Evolutionary conservation across 2,113 vertebrate species (phyloP).

Genomic region (Elgaria multicarinata): DNA sequence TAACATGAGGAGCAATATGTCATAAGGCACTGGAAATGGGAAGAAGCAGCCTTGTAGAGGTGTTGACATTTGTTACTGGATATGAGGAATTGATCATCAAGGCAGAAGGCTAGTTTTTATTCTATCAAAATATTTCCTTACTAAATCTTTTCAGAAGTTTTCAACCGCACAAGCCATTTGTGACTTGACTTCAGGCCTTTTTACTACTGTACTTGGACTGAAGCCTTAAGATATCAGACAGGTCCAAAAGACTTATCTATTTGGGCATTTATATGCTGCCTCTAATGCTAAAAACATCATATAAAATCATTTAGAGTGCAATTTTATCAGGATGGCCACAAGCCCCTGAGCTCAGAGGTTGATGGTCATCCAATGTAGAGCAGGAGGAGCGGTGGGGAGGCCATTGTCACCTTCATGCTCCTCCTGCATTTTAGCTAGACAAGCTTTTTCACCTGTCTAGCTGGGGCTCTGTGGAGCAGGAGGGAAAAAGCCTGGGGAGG

Average conservation of each 20-base stretch:
- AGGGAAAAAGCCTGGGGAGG: too few species aligned
- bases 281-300: too few species aligned
- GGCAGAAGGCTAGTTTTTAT: conserved; percentile 1
- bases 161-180: neutral
- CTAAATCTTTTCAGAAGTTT: conserved; percentile 9
- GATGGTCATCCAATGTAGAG: too few species aligned
- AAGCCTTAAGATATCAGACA: neutral
- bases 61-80: conserved; percentile 36
- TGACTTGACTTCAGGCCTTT: neutral
- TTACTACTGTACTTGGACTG: neutral
- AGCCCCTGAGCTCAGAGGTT: too few species aligned
- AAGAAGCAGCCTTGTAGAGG: neutral
- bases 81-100: conserved; percentile 19
- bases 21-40: conserved; percentile 57
- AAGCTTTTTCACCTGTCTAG: too few species aligned
- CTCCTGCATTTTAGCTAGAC: too few species aligned
- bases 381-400: too few species aligned
- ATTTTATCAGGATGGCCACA: too few species aligned
- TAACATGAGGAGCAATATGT: neutral
- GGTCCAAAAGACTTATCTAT: neutral
- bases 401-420: too few species aligned
- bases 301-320: too few species aligned
- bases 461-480: too few species aligned
- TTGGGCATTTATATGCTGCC: neutral
- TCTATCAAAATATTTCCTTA: neutral